phyloP scores from a whole-genome alignment of 2,113 vertebrate genomes.

The Erythrolamprus reginae region DNA sequence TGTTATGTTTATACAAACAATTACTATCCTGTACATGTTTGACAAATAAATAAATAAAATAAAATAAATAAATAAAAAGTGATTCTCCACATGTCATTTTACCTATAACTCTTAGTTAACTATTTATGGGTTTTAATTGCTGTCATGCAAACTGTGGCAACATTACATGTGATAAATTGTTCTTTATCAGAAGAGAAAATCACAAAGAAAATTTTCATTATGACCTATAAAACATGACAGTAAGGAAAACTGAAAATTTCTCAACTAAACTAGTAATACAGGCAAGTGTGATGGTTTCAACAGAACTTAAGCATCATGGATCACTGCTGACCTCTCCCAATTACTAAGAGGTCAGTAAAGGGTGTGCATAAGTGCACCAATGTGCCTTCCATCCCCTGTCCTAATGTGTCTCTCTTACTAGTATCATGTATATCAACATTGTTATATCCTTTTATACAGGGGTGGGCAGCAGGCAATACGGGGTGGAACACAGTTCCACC shows the following conservation, averaged over 20 bases:
- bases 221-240: neutral
- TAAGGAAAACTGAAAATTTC: neutral
- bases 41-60: neutral
- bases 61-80: neutral
- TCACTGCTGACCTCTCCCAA: no score
- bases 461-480: no score
- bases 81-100: neutral
- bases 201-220: neutral
- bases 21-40: no score
- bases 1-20: no score
- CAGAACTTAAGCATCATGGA: neutral
- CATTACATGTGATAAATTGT: neutral
- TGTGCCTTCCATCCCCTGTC: no score
- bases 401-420: no score
- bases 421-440: no score
- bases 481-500: no score
- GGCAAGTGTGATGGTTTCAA: neutral
- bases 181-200: neutral
- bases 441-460: no score
- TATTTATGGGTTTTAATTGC: neutral
- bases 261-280: neutral
- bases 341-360: no score
- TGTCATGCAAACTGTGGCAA: neutral
- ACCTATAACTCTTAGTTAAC: neutral
- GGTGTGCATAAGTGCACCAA: no score